Evolutionary conservation across 1,140 invertebrate genomes (phyloP), one percentile per base, ranked within the genome.

Genomic region (Macrobrachium rosenbergii): DNA sequence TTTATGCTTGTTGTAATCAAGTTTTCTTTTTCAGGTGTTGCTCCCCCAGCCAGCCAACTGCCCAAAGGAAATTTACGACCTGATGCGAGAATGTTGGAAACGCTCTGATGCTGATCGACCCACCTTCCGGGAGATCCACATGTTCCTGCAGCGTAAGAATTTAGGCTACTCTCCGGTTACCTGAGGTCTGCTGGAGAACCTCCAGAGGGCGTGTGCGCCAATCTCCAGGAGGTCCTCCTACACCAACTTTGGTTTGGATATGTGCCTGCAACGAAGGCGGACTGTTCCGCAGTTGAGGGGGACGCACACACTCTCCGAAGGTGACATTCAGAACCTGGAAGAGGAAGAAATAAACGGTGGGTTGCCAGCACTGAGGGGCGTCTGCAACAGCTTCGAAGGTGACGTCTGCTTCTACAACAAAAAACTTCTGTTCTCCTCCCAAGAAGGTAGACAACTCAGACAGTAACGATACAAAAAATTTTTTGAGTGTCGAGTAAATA

Each of bases 31-130:
- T 43, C 89, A 90, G 89, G 90, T 90, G 80, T 89, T 88, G 83
- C 91, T 94, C 84, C 91, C 92, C 12, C 90, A 91, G 69, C 95
- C 95, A 5, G 90, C 92, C 62, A 92, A 92, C 62, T 96, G 95
- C 90, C 94, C 94, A 0, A 92, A 93, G 82, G 95, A 95, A 90
- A 93, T 96, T 76, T 96, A 95, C 91, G 95, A 95, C 90, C 92
- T 96, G 89, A 95, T 96, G 94, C 92, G 93, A 28, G 95, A 95
- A 90, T 96, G 96, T 92, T 96, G 96, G 96, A 94, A 94, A 90
- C 92, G 94, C 62, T 93, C 94, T 58, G 93, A 94, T 75, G 92
- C 92, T n/a, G 94, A 94, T 72, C 92, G 96, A 64, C 95, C 95
- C 0, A 93, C 94, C 60, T 96, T 96, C 91, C 92, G 94, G 78